A percentile compares a stretch with the other conserved stretches of the same genome.
Evolutionary conservation across 2,797 vertebrate genomes (phyloP).

Genomic region (Silurus lanzhouensis): DNA sequence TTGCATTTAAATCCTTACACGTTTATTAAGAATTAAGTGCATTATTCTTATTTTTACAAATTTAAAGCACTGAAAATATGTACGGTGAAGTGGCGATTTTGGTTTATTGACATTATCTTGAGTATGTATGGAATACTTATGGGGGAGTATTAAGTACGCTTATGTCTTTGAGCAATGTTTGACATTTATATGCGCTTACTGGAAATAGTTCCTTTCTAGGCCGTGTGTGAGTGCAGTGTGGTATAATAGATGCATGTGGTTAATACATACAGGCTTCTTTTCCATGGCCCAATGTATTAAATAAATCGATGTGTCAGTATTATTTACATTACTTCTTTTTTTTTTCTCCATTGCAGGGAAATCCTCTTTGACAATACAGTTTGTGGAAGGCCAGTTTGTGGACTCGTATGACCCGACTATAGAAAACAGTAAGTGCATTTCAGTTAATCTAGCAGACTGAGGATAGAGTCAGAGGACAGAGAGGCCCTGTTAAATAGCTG

Average conservation of each 20-base stretch:
- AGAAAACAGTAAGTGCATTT: conserved; percentile 87
- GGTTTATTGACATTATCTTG: neutral
- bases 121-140: neutral
- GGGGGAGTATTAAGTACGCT: neutral
- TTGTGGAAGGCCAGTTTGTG: conserved; percentile 93
- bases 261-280: neutral
- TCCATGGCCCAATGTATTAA: too few relatives aligned
- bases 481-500: conserved; percentile 1
- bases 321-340: conserved; percentile 25
- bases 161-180: conserved; percentile 13
- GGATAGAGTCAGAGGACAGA: neutral
- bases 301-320: neutral
- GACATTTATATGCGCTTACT: conserved; percentile 9
- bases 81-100: neutral
- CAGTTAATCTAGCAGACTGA: neutral
- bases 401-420: conserved; percentile 92
- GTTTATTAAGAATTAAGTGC: neutral
- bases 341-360: conserved; percentile 74
- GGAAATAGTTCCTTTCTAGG: conserved; percentile 5
- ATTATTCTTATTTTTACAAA: too few relatives aligned
- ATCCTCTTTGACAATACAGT: conserved; percentile 91
- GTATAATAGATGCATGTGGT: neutral
- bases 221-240: conserved; percentile 8
- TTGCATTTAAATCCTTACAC: neutral
- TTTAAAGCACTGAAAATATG: neutral